Evolutionary conservation across 1,140 invertebrate genomes (phyloP).

Genomic region (Ips typographus): DNA sequence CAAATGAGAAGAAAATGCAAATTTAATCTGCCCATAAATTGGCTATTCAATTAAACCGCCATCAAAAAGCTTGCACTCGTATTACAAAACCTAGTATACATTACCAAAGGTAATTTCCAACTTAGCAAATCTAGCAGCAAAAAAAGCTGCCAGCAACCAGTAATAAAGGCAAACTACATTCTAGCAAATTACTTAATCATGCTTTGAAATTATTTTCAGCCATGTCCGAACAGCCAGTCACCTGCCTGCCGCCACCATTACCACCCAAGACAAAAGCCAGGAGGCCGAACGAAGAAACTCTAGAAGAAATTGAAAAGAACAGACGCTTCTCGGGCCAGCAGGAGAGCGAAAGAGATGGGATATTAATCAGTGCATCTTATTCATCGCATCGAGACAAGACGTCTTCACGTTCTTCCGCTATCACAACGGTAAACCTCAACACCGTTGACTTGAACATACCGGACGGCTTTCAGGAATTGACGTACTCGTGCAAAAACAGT

Average conservation of each 20-base stretch:
- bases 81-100: too few species aligned
- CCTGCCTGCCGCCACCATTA: constrained; percentile 46
- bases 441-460: constrained; percentile 33
- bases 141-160: not conserved
- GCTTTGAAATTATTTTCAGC: constrained; percentile 25
- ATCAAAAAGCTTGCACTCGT: too few species aligned
- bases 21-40: too few species aligned
- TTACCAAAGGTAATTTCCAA: constrained; percentile 1
- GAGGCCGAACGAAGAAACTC: constrained; percentile 39
- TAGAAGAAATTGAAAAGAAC: constrained; percentile 15
- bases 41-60: too few species aligned
- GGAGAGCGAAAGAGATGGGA: constrained; percentile 13
- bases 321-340: not conserved
- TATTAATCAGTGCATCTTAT: constrained; percentile 29
- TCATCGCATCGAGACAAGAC: constrained; percentile 24
- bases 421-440: constrained; percentile 45
- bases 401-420: constrained; percentile 34
- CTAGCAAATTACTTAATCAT: constrained; percentile 34
- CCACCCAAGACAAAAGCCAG: constrained; percentile 48
- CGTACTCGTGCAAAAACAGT: constrained; percentile 26
- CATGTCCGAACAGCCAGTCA: constrained; percentile 32
- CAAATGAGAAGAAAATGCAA: too few species aligned
- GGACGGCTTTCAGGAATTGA: constrained; percentile 24
- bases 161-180: constrained; percentile 37
- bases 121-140: constrained; percentile 9